Conservation (phyloP, 1,140 invertebrate species). For the Penaeus chinensis region DNA sequence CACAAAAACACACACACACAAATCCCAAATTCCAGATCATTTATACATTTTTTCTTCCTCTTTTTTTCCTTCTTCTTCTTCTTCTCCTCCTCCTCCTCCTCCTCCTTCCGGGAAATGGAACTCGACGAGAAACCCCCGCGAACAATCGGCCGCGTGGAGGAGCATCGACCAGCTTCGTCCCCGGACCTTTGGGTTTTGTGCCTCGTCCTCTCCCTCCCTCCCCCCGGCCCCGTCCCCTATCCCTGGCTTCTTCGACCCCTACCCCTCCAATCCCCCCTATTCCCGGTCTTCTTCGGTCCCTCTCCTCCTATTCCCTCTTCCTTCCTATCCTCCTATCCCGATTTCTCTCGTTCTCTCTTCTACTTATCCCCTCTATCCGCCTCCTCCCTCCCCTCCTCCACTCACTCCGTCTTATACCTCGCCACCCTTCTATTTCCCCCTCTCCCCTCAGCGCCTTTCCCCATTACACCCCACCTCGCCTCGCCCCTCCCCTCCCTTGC, state of each 20-base stretch:
- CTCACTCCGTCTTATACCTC: neutral
- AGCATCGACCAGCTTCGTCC: neutral
- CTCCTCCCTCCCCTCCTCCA: neutral
- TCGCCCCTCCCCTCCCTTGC: neutral
- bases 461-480: neutral
- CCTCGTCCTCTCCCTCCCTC: neutral
- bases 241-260: too few relatives aligned
- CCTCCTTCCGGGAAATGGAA: too few relatives aligned
- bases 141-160: too few relatives aligned
- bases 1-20: too few relatives aligned
- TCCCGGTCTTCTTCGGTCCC: neutral
- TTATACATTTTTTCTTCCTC: too few relatives aligned
- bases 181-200: neutral
- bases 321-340: too few relatives aligned
- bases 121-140: too few relatives aligned
- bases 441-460: neutral
- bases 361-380: neutral
- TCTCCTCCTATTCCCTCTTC: neutral
- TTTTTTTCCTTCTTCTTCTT: too few relatives aligned
- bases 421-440: neutral
- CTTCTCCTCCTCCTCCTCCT: too few relatives aligned
- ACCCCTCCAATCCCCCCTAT: neutral
- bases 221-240: neutral
- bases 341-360: neutral
- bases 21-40: too few relatives aligned